A percentile compares a stretch with the other conserved stretches of the same genome.
Conservation (phyloP, 2,113 vertebrate species). For the Colistium nudipinnis region DNA sequence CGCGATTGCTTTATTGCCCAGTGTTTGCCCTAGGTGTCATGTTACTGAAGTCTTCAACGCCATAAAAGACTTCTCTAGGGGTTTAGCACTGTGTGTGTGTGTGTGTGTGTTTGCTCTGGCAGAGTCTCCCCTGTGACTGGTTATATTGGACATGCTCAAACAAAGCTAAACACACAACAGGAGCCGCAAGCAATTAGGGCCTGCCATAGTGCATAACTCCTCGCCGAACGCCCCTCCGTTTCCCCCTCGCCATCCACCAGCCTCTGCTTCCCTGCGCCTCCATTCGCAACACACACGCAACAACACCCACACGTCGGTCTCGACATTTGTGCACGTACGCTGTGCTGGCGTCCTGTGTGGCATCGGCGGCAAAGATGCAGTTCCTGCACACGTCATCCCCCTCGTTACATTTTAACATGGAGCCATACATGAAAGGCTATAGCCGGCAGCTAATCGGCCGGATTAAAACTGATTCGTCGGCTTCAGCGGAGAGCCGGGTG, state of each 20-base stretch:
- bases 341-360: constrained; percentile 22
- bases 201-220: constrained; percentile 63
- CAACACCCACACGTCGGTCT: constrained; percentile 10
- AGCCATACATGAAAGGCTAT: constrained; percentile 42
- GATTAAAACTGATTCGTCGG: constrained; percentile 54
- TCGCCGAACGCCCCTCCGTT: constrained; percentile 43
- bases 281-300: constrained; percentile 2
- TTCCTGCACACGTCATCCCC: constrained; percentile 36
- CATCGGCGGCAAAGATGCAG: constrained; percentile 11
- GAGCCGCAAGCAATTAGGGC: constrained; percentile 76
- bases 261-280: constrained; percentile 7
- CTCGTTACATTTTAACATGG: constrained; percentile 32
- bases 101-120: constrained; percentile 70
- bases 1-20: constrained; percentile 69
- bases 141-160: constrained; percentile 78
- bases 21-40: constrained; percentile 70
- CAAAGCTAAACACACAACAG: constrained; percentile 79
- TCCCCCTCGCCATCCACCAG: constrained; percentile 32
- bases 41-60: constrained; percentile 67
- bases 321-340: constrained; percentile 8
- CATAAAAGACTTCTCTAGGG: constrained; percentile 57
- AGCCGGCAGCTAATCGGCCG: constrained; percentile 43
- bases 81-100: constrained; percentile 52
- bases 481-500: constrained; percentile 35
- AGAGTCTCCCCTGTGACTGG: constrained; percentile 74